Percentiles rank a stretch among this genome's conserved stretches.
Evolutionary conservation across 1,140 invertebrate genomes (phyloP).

Genomic region (Ceratoteleas bidentatus): DNA sequence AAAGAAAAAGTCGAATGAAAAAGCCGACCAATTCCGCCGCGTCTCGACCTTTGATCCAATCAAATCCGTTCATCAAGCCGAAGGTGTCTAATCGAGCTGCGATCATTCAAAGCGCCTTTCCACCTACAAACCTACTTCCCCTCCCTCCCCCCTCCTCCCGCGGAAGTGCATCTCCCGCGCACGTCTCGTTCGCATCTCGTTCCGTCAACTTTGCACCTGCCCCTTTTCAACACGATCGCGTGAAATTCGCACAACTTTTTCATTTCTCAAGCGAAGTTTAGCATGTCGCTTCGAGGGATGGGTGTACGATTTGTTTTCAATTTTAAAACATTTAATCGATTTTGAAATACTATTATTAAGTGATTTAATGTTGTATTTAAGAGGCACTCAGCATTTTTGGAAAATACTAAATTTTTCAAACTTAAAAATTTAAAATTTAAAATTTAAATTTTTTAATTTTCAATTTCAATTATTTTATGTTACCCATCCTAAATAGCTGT

Average conservation of each 20-base stretch:
- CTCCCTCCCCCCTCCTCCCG: slow-evolving; percentile 10
- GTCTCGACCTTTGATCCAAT: slow-evolving; percentile 42
- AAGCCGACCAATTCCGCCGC: slow-evolving; percentile 22
- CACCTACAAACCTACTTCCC: slow-evolving; percentile 67
- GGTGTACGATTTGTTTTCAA: too few species aligned
- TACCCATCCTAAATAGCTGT: too few species aligned
- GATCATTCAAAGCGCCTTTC: slow-evolving; percentile 55
- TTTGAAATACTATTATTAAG: too few species aligned
- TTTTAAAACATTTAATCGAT: too few species aligned
- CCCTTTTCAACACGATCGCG: slow-evolving; percentile 64
- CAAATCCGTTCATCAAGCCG: slow-evolving; percentile 37
- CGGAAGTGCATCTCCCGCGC: slow-evolving; percentile 47
- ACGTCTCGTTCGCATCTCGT: slow-evolving; percentile 49
- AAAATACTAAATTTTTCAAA: too few species aligned
- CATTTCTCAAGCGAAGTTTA: slow-evolving; percentile 55
- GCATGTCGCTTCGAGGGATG: not conserved
- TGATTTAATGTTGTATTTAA: too few species aligned
- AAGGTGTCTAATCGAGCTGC: slow-evolving; percentile 43
- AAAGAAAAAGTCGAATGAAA: too few species aligned
- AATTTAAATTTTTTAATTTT: too few species aligned
- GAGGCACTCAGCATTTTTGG: too few species aligned
- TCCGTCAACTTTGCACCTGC: slow-evolving; percentile 72
- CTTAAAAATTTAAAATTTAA: too few species aligned
- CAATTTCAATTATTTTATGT: too few species aligned
- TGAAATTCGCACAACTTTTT: slow-evolving; percentile 66